phyloP scores from a whole-genome alignment of 2,113 vertebrate genomes.

The Sebastes fasciatus region DNA sequence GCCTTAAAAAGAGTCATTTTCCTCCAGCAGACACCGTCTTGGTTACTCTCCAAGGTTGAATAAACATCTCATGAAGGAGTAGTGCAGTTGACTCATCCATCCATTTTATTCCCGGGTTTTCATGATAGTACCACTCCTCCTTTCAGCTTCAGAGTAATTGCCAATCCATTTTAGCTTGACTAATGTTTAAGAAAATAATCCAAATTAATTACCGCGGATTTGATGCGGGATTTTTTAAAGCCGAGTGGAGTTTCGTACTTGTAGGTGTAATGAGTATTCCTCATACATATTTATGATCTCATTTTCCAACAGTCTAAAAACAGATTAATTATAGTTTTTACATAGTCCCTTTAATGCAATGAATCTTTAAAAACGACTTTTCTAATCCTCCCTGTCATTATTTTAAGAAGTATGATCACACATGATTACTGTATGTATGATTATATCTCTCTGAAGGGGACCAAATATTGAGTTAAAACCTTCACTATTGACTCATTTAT shows the following conservation, averaged over 20 bases:
- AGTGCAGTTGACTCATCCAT: conserved; percentile 43
- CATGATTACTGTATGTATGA: conserved; percentile 34
- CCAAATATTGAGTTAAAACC: conserved; percentile 46
- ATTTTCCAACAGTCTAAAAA: conserved; percentile 58
- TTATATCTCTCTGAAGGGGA: conserved; percentile 27
- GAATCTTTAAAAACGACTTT: conserved; percentile 35
- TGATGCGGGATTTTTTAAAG: conserved; percentile 61
- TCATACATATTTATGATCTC: conserved; percentile 74
- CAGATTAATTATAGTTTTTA: conserved; percentile 61
- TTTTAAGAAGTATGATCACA: conserved; percentile 33
- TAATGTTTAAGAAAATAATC: conserved; percentile 68
- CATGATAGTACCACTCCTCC: conserved; percentile 28
- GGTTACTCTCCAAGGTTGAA: conserved; percentile 58
- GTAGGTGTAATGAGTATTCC: conserved; percentile 52
- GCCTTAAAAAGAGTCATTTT: conserved; percentile 49
- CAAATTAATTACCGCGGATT: conserved; percentile 66
- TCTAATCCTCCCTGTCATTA: conserved; percentile 14
- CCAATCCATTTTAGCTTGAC: conserved; percentile 52
- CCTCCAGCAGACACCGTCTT: conserved; percentile 52
- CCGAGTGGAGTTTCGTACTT: conserved; percentile 29
- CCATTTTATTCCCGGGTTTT: conserved; percentile 45
- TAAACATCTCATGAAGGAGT: conserved; percentile 62
- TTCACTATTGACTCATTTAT: conserved; percentile 16
- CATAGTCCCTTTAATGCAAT: conserved; percentile 34
- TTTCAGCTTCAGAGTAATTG: conserved; percentile 50